Base-by-base conservation (phyloP, 2,113 vertebrate genomes). In the Turnix velox region DNA sequence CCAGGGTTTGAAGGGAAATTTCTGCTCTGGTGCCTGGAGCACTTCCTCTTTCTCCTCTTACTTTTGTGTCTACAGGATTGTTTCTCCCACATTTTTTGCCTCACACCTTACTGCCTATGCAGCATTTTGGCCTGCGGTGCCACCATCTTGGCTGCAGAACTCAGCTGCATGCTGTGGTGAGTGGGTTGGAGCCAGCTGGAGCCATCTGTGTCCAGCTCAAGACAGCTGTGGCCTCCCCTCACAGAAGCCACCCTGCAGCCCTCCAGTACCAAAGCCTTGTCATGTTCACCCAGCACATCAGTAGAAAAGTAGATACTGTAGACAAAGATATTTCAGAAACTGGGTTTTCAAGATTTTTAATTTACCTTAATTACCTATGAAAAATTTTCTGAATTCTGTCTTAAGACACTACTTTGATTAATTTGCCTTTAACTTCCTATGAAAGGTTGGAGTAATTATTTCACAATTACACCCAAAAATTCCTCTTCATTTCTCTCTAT, bases 131-230 rank as follows among this genome's bases (percentile, higher is more conserved):
- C 18, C n/a, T 7, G 2, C 15, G 12, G 6, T 4, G 2, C 3
- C 7, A 2, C 2, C 8, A 4, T 1, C 7, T 9, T 45, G 40
- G 7, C 27, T 24, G 6, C 2, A 7, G 28, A 51, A 18, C 22
- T 10, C 9, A 22, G 51, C 18, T 0, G 0, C 31, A 43, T 25
- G 20, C 45, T 48, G 71, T 0, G 0, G 25, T 14, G 43, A 25
- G 23, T 43, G 0, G 2, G 5, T 3, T 63, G 25, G 63, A 30
- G 8, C 7, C 6, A 5, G 7, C 18, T 71, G 73, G 40, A 55
- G 54, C 8, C 4, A 1, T 7, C 35, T 69, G 19, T 25, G 40
- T 24, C 37, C 1, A 3, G 14, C 35, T 7, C 2, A 0, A 45
- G 22, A 25, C 27, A 39, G 45, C 28, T 33, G 18, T 1, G 0